Percentiles rank a stretch among this genome's conserved stretches.
Evolutionary conservation across 2,888 invertebrate species (phyloP).

Genomic region (Sthenelais limicola): DNA sequence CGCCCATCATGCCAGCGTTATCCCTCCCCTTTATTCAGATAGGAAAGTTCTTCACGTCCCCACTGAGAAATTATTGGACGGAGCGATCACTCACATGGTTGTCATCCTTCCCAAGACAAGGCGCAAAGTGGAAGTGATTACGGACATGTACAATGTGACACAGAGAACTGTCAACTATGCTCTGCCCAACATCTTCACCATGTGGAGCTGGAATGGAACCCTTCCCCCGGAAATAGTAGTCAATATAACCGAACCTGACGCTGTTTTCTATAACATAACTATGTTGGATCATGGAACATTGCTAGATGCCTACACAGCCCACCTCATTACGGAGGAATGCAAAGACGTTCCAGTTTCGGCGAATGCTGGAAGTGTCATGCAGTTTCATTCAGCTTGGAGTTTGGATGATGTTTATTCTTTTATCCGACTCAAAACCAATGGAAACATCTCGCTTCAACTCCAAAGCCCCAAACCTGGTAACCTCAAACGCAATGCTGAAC

Average conservation of each 20-base stretch:
- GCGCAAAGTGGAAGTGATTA: slow-evolving; percentile 32
- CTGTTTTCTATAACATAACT: slow-evolving; percentile 53
- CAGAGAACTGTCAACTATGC: slow-evolving; percentile 39
- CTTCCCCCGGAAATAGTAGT: slow-evolving; percentile 24
- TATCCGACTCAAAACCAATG: slow-evolving; percentile 35
- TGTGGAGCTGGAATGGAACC: background rate
- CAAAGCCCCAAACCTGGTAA: slow-evolving; percentile 42
- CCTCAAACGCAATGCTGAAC: slow-evolving; percentile 48
- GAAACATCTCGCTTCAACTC: slow-evolving; percentile 47
- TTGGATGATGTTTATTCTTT: slow-evolving; percentile 47
- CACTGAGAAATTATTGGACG: slow-evolving; percentile 44
- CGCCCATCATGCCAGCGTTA: slow-evolving; percentile 47
- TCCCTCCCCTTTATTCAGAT: slow-evolving; percentile 48
- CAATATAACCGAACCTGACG: slow-evolving; percentile 41
- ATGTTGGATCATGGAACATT: slow-evolving; percentile 47
- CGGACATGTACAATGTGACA: slow-evolving; percentile 49
- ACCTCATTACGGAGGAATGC: slow-evolving; percentile 42
- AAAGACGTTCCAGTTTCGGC: slow-evolving; percentile 31
- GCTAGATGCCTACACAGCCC: slow-evolving; percentile 50
- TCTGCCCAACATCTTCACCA: slow-evolving; percentile 10
- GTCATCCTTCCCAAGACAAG: slow-evolving; percentile 46
- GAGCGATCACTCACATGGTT: slow-evolving; percentile 47
- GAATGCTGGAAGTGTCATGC: slow-evolving; percentile 45
- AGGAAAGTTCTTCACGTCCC: slow-evolving; percentile 47
- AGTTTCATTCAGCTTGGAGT: slow-evolving; percentile 51